phyloP scores from a whole-genome alignment of 1,140 invertebrate genomes.

The Cydia strobilella region DNA sequence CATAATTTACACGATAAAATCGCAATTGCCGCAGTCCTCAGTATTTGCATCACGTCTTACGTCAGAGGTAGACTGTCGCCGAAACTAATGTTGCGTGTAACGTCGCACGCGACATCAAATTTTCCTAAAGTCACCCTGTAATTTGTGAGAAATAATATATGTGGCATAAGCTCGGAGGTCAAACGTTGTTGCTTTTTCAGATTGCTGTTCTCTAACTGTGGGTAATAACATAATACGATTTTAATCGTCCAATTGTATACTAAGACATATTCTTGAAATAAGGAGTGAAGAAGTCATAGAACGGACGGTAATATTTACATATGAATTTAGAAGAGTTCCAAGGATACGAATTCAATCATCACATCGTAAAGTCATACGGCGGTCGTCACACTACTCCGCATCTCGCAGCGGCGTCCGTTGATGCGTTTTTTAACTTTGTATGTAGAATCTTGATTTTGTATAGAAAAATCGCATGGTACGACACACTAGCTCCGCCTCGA shows the following conservation, averaged over 20 bases:
- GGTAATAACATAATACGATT: neutral
- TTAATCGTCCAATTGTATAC: neutral
- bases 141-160: neutral
- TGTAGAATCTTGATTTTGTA: too few species aligned
- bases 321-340: too few species aligned
- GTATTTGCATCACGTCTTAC: conserved; percentile 27
- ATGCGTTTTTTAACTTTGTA: too few species aligned
- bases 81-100: conserved; percentile 24
- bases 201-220: neutral
- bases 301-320: too few species aligned
- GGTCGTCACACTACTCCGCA: too few species aligned
- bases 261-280: too few species aligned
- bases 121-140: neutral
- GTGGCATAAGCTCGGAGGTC: neutral
- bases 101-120: neutral
- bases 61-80: conserved; percentile 1
- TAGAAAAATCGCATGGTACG: too few species aligned
- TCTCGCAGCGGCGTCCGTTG: too few species aligned
- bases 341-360: too few species aligned
- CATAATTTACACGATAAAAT: conserved; percentile 6
- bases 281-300: too few species aligned
- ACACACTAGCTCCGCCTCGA: too few species aligned
- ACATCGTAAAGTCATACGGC: too few species aligned
- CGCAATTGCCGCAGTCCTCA: conserved; percentile 7
- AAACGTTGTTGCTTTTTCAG: conserved; percentile 1